Evolutionary conservation across 2,797 vertebrate species (phyloP), one percentile per base, ranked within the genome.

Genomic region (Adrianichthys oophorus): DNA sequence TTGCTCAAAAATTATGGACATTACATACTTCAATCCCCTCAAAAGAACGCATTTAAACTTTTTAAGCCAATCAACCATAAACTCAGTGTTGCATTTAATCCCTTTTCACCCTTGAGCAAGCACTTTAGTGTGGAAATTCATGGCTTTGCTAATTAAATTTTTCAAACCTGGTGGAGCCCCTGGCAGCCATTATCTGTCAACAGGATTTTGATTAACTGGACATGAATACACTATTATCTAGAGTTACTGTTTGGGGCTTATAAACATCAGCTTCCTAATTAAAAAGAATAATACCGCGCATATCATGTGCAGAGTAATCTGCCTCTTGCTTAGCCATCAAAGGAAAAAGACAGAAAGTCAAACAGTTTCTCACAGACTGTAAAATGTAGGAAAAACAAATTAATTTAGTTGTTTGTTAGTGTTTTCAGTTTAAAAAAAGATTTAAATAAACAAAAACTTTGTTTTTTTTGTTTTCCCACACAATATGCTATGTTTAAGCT

Each of bases 191-290:
- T 90, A 90, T 92, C 87, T 90, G 89, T 82, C 86, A 90, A 86
- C 79, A 89, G 82, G 86, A 90, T 89, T 89, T 87, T 92, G 90
- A 92, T 91, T 91, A 92, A 92, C 90, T 84, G 86, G 80, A 85
- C 85, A 89, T 86, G 83, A 91, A 91, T 91, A 80, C 85, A 89
- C 84, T 85, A 87, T 90, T 90, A 85, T 90, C 85, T 82, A 74
- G 83, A 85, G 84, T 86, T 86, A 87, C 72, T 85, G 82, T 86
- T 83, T 72, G 62, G 76, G 68, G 76, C 82, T 83, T 87, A 71
- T 83, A 89, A 90, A 90, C 87, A 89, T 77, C 83, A 80, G 70
- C 69, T 60, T 68, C 70, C 87, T 82, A 86, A 89, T 89, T 86
- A 86, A 88, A 91, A 91, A 90, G 79, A 88, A 87, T 81, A 89